Evolutionary conservation across 2,113 vertebrate species (phyloP).

Genomic region (Loxodonta africana): DNA sequence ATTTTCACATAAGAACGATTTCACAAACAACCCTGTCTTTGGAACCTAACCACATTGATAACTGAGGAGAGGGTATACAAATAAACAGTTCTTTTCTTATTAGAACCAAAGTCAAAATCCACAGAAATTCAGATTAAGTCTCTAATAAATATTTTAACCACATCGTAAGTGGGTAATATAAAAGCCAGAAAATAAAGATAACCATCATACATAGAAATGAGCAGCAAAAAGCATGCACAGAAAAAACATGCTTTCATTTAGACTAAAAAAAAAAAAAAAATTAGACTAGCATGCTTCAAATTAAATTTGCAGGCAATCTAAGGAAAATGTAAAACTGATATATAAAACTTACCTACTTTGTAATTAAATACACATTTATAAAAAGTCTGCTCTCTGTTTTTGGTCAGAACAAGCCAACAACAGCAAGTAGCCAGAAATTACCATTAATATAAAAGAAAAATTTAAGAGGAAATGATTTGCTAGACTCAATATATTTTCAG

Average conservation of each 20-base stretch:
- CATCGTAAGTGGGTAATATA: constrained; percentile 63
- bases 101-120: constrained; percentile 62
- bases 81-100: neutral
- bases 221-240: constrained; percentile 83
- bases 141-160: constrained; percentile 54
- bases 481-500: constrained; percentile 76
- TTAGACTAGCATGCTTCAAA: constrained; percentile 85
- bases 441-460: constrained; percentile 77
- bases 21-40: no score
- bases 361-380: constrained; percentile 65
- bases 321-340: constrained; percentile 70
- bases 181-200: constrained; percentile 72
- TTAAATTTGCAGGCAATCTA: constrained; percentile 81
- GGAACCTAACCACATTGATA: no score
- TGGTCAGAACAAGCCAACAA: constrained; percentile 83
- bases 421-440: constrained; percentile 85
- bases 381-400: constrained; percentile 54
- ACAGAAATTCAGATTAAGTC: constrained; percentile 50
- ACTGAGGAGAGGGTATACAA: neutral
- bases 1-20: no score
- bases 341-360: constrained; percentile 68
- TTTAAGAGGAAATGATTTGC: constrained; percentile 78
- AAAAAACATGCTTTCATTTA: constrained; percentile 83
- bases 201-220: constrained; percentile 26
- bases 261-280: constrained; percentile 34